Evolutionary conservation across 1,140 invertebrate genomes (phyloP).

Genomic region (Aleiodes sp.): DNA sequence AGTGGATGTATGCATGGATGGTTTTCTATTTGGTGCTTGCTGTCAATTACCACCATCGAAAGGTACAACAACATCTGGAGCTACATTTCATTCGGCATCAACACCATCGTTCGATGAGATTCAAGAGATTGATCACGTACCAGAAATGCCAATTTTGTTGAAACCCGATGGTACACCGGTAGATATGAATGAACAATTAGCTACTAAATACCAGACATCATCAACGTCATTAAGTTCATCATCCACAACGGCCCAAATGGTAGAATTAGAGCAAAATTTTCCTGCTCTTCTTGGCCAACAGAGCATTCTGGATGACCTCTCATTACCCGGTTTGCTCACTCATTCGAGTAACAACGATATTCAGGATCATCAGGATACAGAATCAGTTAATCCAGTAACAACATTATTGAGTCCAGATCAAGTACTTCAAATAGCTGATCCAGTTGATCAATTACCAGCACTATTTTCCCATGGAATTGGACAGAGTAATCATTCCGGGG

Average conservation of each 20-base stretch:
- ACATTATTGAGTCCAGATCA: conserved; percentile 63
- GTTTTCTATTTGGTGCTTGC: conserved; percentile 90
- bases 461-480: conserved; percentile 55
- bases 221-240: conserved; percentile 41
- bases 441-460: conserved; percentile 57
- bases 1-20: conserved; percentile 89
- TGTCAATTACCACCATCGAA: conserved; percentile 72
- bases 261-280: conserved; percentile 50
- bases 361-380: conserved; percentile 54
- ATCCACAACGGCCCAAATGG: conserved; percentile 42
- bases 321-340: conserved; percentile 50
- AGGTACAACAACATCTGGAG: neutral
- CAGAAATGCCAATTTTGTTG: conserved; percentile 58
- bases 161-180: conserved; percentile 57
- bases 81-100: neutral
- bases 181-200: conserved; percentile 32
- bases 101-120: conserved; percentile 29
- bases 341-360: conserved; percentile 54
- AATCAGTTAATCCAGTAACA: conserved; percentile 58
- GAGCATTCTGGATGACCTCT: conserved; percentile 51
- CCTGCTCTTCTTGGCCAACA: conserved; percentile 51
- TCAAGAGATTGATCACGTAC: conserved; percentile 58
- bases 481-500: conserved; percentile 65
- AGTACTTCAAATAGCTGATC: conserved; percentile 61
- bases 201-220: conserved; percentile 33